phyloP scores from a whole-genome alignment of 2,797 vertebrate species.

The Capromys pilorides region DNA sequence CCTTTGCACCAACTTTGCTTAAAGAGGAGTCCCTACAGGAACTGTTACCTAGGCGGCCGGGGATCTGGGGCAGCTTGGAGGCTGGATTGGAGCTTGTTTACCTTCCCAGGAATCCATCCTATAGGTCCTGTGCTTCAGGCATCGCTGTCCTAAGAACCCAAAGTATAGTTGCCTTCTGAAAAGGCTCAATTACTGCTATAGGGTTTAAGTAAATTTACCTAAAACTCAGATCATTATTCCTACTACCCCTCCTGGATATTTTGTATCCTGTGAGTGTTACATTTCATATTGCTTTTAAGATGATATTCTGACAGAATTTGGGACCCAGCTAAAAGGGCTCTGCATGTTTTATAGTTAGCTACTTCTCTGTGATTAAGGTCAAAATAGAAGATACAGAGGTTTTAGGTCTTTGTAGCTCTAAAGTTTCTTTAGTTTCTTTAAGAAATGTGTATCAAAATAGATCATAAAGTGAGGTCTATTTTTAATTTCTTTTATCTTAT shows the following conservation, averaged over 20 bases:
- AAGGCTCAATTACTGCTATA: background rate
- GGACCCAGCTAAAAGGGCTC: background rate
- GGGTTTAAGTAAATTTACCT: background rate
- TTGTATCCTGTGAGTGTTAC: background rate
- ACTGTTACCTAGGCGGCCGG: background rate
- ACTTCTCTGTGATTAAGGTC: background rate
- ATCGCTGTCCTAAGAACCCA: background rate
- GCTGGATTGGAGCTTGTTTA: too few species aligned
- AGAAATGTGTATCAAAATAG: background rate
- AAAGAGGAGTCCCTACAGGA: background rate
- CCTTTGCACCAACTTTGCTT: background rate
- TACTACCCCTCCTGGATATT: background rate
- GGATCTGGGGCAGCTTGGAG: fast-evolving
- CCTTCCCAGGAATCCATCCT: background rate
- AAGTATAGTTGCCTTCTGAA: background rate
- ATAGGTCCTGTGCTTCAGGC: background rate
- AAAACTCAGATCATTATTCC: background rate
- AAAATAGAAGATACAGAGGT: background rate
- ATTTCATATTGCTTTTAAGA: background rate
- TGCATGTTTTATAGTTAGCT: background rate
- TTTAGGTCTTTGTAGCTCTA: background rate
- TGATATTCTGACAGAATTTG: background rate
- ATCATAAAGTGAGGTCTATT: background rate
- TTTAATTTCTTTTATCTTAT: background rate
- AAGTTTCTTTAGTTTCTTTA: background rate